These are phyloP conservation scores for Sigmodon hispidus DNA, from an alignment of 2,113 vertebrate species.

Conservation along the genomic window DNA sequence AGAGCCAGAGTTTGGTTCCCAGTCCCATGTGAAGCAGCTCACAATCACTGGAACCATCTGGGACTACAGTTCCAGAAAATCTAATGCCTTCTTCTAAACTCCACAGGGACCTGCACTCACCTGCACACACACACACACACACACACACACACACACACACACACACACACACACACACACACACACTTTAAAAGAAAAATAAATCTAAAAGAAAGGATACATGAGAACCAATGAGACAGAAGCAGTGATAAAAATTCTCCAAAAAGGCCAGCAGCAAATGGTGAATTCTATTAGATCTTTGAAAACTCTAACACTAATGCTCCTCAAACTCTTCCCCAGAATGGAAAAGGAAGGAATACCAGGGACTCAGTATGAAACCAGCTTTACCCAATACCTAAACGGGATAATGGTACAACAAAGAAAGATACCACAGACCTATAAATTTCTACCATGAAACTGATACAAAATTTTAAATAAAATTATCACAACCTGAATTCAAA, in stretches of 20 bases:
- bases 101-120: too few relatives aligned
- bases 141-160: too few relatives aligned
- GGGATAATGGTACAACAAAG: background rate
- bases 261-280: background rate
- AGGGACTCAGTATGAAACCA: background rate
- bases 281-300: background rate
- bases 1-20: too few relatives aligned
- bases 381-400: background rate
- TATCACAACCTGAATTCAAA: background rate
- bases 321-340: background rate
- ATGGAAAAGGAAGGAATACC: background rate
- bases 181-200: too few relatives aligned
- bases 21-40: too few relatives aligned
- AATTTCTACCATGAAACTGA: background rate
- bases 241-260: background rate
- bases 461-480: background rate
- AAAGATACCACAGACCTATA: background rate
- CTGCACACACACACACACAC: too few relatives aligned
- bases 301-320: background rate
- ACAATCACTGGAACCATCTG: too few relatives aligned
- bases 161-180: too few relatives aligned
- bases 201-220: background rate
- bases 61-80: too few relatives aligned
- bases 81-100: too few relatives aligned
- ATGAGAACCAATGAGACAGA: background rate